Percentiles rank a stretch among this genome's conserved stretches.
Conservation (phyloP, 2,797 vertebrate species). For the Myiothlypis coronata region DNA sequence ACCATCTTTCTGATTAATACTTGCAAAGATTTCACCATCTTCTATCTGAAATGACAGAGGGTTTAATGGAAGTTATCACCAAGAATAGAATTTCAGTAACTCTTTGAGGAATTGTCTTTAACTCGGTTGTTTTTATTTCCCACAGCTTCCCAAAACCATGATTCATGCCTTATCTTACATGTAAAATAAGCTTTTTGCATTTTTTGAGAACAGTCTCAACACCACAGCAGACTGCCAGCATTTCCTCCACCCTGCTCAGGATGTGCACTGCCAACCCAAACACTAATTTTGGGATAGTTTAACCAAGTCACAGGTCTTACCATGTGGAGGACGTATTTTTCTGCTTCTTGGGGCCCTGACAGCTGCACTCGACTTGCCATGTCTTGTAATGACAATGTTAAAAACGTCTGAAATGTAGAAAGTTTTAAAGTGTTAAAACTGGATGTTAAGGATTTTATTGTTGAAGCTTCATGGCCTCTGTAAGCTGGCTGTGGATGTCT, state of each 20-base stretch:
- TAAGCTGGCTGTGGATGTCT: background rate
- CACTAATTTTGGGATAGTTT: background rate
- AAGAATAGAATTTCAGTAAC: background rate
- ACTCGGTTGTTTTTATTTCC: background rate
- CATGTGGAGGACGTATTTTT: constrained; percentile 99
- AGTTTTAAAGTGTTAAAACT: background rate
- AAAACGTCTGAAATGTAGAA: constrained; percentile 87
- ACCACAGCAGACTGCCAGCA: background rate
- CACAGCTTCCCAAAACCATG: background rate
- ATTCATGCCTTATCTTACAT: background rate
- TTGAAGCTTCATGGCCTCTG: background rate
- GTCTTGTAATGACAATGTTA: constrained; percentile 98
- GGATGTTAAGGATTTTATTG: background rate
- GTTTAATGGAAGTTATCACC: background rate
- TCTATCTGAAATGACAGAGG: constrained; percentile 84
- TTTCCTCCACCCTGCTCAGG: background rate
- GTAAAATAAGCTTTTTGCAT: background rate
- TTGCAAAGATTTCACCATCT: constrained; percentile 99
- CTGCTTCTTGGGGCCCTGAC: constrained; percentile 93
- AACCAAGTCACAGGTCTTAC: constrained; percentile 73
- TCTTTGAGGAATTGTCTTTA: background rate
- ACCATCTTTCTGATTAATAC: constrained; percentile 99
- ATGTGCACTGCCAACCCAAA: background rate
- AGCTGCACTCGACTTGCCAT: constrained; percentile 99
- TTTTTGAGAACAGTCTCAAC: background rate